Conservation (phyloP, 2,113 vertebrate species). For the Microcebus lehilahytsara region DNA sequence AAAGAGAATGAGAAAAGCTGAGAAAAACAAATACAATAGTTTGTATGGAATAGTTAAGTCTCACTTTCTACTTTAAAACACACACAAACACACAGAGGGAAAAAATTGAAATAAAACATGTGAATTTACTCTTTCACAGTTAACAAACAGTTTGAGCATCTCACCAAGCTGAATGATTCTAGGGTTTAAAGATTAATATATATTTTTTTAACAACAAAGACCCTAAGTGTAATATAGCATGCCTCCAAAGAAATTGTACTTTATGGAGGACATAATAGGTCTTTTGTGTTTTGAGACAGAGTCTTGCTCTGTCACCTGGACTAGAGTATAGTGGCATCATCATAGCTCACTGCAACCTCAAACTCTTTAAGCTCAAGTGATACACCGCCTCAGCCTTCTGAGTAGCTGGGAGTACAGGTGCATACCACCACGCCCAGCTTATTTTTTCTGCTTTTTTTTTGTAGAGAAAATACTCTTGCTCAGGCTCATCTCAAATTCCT, state of each 20-base stretch:
- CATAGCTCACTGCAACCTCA: too few species aligned
- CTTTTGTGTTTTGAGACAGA: too few species aligned
- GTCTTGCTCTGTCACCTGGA: too few species aligned
- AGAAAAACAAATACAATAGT: not conserved
- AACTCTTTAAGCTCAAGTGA: too few species aligned
- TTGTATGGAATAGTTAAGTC: not conserved
- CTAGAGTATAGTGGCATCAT: too few species aligned
- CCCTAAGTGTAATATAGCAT: not conserved
- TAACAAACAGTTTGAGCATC: not conserved
- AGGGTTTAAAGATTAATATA: not conserved
- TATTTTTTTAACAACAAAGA: not conserved
- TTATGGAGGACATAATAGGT: not conserved
- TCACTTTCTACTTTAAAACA: not conserved
- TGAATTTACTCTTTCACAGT: not conserved
- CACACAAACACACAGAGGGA: not conserved
- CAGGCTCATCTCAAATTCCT: too few species aligned
- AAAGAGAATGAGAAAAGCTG: not conserved
- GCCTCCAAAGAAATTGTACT: constrained; percentile 6
- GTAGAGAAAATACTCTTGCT: too few species aligned
- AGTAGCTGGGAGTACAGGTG: too few species aligned
- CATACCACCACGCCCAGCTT: too few species aligned
- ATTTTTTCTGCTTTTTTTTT: too few species aligned
- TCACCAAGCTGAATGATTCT: not conserved
- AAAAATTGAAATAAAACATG: not conserved
- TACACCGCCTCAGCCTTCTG: too few species aligned